A percentile compares a stretch with the other conserved stretches of the same genome.
Conservation (phyloP, 2,113 vertebrate genomes). For the Brachyhypopomus occidentalis region DNA sequence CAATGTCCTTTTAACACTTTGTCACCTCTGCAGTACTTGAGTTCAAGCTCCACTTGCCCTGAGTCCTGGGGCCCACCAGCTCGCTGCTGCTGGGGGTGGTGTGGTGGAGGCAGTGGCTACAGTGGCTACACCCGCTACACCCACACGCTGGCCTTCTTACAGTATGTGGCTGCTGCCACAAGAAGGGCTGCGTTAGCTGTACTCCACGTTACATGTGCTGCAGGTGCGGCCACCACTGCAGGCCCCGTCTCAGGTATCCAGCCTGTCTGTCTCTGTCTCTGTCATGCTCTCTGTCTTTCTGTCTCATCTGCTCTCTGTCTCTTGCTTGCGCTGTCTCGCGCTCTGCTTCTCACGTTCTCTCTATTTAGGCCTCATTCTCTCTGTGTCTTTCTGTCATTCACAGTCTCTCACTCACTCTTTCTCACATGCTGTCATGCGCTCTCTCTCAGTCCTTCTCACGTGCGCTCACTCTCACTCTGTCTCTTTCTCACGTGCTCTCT, state of each 20-base stretch:
- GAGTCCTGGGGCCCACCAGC: background rate
- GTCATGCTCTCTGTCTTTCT: background rate
- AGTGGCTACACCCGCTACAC: too few species aligned
- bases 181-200: background rate
- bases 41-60: background rate
- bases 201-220: background rate
- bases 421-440: background rate
- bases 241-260: background rate
- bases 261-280: background rate
- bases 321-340: background rate
- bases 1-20: background rate
- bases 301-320: background rate
- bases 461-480: too few species aligned
- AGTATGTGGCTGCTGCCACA: slow-evolving; percentile 4
- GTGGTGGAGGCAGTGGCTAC: background rate
- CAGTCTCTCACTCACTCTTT: background rate
- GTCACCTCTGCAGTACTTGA: background rate
- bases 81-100: background rate
- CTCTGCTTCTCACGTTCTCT: background rate
- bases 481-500: too few species aligned
- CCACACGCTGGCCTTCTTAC: background rate
- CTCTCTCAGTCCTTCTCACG: background rate
- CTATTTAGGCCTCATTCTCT: background rate
- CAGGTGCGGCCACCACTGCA: slow-evolving; percentile 6
- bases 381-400: slow-evolving; percentile 5